Evolutionary conservation across 2,888 invertebrate genomes (phyloP).

Genomic region (Thereva nobilitata): DNA sequence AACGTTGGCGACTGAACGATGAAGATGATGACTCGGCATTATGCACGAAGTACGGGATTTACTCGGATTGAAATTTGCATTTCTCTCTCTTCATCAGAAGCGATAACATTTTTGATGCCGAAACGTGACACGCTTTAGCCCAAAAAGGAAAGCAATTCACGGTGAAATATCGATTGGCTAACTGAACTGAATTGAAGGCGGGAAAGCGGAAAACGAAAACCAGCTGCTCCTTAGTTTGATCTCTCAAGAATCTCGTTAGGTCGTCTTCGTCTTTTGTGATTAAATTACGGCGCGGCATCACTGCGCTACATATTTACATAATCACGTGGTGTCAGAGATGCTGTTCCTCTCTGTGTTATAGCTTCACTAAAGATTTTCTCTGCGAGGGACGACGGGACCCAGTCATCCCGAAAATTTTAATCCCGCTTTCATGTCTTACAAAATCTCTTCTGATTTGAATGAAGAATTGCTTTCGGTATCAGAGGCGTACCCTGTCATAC

Average conservation of each 20-base stretch:
- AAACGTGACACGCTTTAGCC: slow-evolving; percentile 36
- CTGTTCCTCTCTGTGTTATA: neutral
- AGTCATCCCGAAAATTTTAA: too few relatives aligned
- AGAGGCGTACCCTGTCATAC: too few relatives aligned
- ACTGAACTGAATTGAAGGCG: slow-evolving; percentile 12
- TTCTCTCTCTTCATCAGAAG: slow-evolving; percentile 34
- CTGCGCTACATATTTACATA: slow-evolving; percentile 31
- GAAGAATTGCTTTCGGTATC: too few relatives aligned
- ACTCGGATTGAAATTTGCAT: slow-evolving; percentile 39
- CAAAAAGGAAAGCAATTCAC: slow-evolving; percentile 27
- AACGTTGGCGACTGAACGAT: neutral
- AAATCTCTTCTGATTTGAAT: too few relatives aligned
- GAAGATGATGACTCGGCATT: slow-evolving; percentile 23
- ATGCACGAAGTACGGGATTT: slow-evolving; percentile 31
- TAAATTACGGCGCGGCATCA: slow-evolving; percentile 26
- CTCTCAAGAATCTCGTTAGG: slow-evolving; percentile 30
- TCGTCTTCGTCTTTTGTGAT: slow-evolving; percentile 15
- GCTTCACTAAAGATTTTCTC: too few relatives aligned
- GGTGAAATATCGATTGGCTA: slow-evolving; percentile 33
- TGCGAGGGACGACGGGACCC: too few relatives aligned
- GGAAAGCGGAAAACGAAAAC: slow-evolving; percentile 3
- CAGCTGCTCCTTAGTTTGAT: slow-evolving; percentile 25
- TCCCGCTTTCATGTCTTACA: too few relatives aligned
- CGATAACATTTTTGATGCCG: slow-evolving; percentile 40
- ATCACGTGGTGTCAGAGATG: slow-evolving; percentile 27